A percentile compares a stretch with the other conserved stretches of the same genome.
These are phyloP conservation scores for Drosophila virilis DNA, from an alignment of 1,140 invertebrate species.

Conservation along the genomic window DNA sequence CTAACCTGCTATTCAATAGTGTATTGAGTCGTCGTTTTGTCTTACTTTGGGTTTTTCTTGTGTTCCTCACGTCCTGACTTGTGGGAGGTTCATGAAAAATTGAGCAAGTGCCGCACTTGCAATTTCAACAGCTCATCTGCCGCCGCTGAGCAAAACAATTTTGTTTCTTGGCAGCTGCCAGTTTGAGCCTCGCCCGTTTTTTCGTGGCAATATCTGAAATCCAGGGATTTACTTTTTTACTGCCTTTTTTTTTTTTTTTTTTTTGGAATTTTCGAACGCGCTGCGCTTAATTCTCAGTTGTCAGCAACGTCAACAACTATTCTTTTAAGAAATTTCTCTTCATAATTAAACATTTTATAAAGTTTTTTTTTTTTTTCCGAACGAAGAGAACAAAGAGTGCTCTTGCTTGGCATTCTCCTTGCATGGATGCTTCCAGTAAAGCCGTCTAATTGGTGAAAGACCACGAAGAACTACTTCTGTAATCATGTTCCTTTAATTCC, in stretches of 20 bases:
- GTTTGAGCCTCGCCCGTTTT: background rate
- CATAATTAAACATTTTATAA: background rate
- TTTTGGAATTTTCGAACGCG: slow-evolving; percentile 15
- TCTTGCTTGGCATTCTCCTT: no score
- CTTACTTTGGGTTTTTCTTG: background rate
- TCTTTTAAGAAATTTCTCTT: no score
- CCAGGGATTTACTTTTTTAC: slow-evolving; percentile 11
- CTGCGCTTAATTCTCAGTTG: slow-evolving; percentile 52
- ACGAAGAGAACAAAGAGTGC: no score
- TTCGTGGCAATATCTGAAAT: slow-evolving; percentile 8
- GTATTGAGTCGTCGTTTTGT: slow-evolving; percentile 1
- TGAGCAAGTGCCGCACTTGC: slow-evolving; percentile 81
- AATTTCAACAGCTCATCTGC: slow-evolving; percentile 80
- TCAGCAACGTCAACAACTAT: background rate
- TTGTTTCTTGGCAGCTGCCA: slow-evolving; percentile 54
- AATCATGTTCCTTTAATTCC: no score
- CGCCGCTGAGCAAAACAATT: slow-evolving; percentile 73
- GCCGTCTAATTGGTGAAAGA: no score
- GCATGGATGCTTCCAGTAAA: no score
- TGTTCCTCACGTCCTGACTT: slow-evolving; percentile 28
- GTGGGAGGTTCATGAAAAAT: slow-evolving; percentile 82
- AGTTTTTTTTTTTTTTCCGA: background rate
- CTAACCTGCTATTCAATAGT: background rate
- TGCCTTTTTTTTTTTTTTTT: background rate
- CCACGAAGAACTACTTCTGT: no score